Percentiles rank a stretch among this genome's conserved stretches.
phyloP scores from a whole-genome alignment of 2,797 vertebrate species.

The Ctenochaetus hawaiiensis region DNA sequence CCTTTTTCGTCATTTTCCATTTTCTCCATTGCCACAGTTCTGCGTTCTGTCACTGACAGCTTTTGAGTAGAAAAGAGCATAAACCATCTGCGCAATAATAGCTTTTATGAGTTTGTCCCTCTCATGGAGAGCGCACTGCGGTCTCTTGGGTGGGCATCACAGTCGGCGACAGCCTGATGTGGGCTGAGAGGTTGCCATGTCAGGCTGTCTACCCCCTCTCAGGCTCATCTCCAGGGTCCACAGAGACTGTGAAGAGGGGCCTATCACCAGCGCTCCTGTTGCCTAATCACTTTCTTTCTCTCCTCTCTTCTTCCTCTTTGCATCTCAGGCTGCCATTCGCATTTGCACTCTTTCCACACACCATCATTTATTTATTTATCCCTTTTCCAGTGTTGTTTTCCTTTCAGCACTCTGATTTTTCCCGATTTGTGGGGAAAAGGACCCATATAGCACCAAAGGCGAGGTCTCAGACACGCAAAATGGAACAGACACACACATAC shows the following conservation, averaged over 20 bases:
- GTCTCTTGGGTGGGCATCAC: constrained; percentile 82
- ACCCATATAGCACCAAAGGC: constrained; percentile 64
- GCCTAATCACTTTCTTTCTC: constrained; percentile 77
- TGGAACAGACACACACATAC: constrained; percentile 15
- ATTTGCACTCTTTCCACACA: constrained; percentile 75
- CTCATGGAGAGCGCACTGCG: constrained; percentile 48
- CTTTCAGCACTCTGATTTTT: constrained; percentile 69
- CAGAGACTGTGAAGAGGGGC: constrained; percentile 75
- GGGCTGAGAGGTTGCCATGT: constrained; percentile 86
- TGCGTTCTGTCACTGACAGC: constrained; percentile 56
- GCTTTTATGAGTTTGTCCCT: constrained; percentile 76
- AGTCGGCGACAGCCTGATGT: constrained; percentile 80
- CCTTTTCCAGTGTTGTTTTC: constrained; percentile 60
- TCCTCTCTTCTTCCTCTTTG: constrained; percentile 45
- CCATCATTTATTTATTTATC: constrained; percentile 84
- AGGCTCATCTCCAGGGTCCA: constrained; percentile 77
- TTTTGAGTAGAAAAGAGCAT: constrained; percentile 70
- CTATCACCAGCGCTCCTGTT: constrained; percentile 66
- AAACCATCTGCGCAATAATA: constrained; percentile 81
- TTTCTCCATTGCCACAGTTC: constrained; percentile 48
- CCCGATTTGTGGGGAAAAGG: constrained; percentile 59
- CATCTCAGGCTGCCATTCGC: constrained; percentile 64
- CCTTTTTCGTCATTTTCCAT: constrained; percentile 18
- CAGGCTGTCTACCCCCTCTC: constrained; percentile 74
- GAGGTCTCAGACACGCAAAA: constrained; percentile 52